Percentiles rank a stretch among this genome's conserved stretches.
phyloP scores from a whole-genome alignment of 2,888 invertebrate genomes.

The Thyatira batis region DNA sequence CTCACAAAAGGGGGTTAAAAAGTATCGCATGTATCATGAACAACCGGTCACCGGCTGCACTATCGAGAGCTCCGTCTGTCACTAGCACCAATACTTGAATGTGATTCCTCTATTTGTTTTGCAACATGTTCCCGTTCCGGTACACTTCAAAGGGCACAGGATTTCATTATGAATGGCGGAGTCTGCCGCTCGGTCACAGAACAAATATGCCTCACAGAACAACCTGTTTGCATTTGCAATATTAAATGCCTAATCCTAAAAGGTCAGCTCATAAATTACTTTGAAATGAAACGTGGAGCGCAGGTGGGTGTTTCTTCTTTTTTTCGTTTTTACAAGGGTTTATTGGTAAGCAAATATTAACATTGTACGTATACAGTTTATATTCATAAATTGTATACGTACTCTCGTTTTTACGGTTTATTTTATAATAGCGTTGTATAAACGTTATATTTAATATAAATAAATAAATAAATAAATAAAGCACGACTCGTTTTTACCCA shows the following conservation, averaged over 20 bases:
- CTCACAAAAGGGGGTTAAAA: not conserved
- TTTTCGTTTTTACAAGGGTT: conserved; percentile 1
- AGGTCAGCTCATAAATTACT: conserved; percentile 2
- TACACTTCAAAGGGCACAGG: conserved; percentile 17
- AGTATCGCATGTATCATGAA: not conserved
- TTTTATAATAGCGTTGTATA: not conserved
- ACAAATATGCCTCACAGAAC: not conserved
- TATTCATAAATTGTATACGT: no score
- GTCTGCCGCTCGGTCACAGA: conserved; percentile 1
- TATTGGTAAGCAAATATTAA: not conserved
- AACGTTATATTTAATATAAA: no score
- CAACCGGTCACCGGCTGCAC: not conserved
- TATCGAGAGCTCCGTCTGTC: not conserved
- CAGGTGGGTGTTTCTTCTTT: not conserved
- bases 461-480: no score
- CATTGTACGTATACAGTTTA: not conserved
- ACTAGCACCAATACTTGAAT: not conserved
- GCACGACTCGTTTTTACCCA: not conserved
- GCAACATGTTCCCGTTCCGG: conserved; percentile 7
- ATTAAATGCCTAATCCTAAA: conserved; percentile 3
- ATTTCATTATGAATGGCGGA: conserved; percentile 19
- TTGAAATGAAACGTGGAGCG: not conserved
- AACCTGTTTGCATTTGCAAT: conserved; percentile 1
- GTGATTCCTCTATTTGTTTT: conserved; percentile 9
- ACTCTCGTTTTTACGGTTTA: not conserved